Base-by-base conservation (phyloP, 1,140 invertebrate genomes). In the Polypedilum pembai region DNA sequence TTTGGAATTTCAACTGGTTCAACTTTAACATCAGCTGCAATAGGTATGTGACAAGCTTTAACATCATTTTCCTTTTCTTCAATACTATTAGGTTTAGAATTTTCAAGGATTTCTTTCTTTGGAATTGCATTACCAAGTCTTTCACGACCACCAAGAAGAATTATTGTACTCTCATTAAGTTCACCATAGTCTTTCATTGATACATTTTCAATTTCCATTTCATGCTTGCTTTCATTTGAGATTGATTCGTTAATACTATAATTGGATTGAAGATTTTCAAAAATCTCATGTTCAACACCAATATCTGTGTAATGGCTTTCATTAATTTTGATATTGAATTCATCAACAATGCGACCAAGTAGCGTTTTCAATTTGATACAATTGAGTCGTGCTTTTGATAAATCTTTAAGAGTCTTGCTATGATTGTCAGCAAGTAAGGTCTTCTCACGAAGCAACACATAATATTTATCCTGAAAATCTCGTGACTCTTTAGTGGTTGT, bases 291-390 rank as follows among this genome's bases (percentile, higher is more conserved):
- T 3, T 69, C 65, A 1, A 69, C 18, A 20, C 18, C 65, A 7
- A 69, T 10, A 21, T 69, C 65, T 7, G 15, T 5, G 17, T 20
- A 69, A 18, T 69, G 4, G 2, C 15, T 69, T 18, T 69, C 17
- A 18, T 18, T 8, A 20, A 69, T 69, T 7, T 69, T 21, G 18
- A 69, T 69, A 7, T 69, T 69, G 17, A 20, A 20, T 69, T 69
- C 65, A 20, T 69, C 65, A 18, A 69, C 65, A 69, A 69, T 69
- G 7, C 65, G 65, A 21, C 65, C 65, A n/a, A 69, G 17, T 3
- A 69, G 5, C 2, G 10, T 1, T 20, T 69, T 69, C 4, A 69
- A 12, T 20, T 69, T 69, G 7, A 69, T 20, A 7, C 20, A 1
- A 10, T 69, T 18, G 5, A 69, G 20, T 18, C 65, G 65, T 1